Percentiles rank a stretch among this genome's conserved stretches.
Conservation (phyloP, 2,888 invertebrate species). For the Seira musarum region DNA sequence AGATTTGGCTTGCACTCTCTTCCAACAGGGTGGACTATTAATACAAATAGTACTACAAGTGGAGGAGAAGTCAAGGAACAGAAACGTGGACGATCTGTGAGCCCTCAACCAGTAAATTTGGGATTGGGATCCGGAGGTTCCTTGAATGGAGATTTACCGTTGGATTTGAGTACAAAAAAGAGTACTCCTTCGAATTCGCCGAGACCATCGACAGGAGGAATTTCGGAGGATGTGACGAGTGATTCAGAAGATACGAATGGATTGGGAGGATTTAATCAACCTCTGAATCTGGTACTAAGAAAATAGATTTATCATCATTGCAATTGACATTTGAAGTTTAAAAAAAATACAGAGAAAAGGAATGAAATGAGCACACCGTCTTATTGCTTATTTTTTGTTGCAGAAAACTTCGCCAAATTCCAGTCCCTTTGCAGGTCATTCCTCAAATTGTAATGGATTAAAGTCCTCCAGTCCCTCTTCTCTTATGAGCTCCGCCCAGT, state of each 20-base stretch:
- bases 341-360: not conserved
- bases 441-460: conserved; percentile 59
- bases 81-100: conserved; percentile 34
- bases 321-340: not conserved
- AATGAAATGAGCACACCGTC: conserved; percentile 19
- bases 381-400: conserved; percentile 25
- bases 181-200: conserved; percentile 79
- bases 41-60: conserved; percentile 51
- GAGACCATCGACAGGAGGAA: conserved; percentile 72
- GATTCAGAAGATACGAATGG: conserved; percentile 76
- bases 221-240: conserved; percentile 73
- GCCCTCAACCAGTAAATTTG: conserved; percentile 44
- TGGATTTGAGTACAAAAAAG: conserved; percentile 90
- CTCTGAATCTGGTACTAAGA: conserved; percentile 68
- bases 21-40: conserved; percentile 59
- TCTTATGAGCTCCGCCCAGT: conserved; percentile 25
- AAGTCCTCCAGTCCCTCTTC: conserved; percentile 43
- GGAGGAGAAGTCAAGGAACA: conserved; percentile 55
- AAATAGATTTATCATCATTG: conserved; percentile 6
- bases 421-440: conserved; percentile 65
- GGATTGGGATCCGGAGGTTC: conserved; percentile 68
- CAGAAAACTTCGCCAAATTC: conserved; percentile 68
- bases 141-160: conserved; percentile 80
- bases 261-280: conserved; percentile 65
- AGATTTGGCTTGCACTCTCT: conserved; percentile 54